Base-by-base conservation (phyloP, 2,888 invertebrate genomes). In the Idaea biselata region DNA sequence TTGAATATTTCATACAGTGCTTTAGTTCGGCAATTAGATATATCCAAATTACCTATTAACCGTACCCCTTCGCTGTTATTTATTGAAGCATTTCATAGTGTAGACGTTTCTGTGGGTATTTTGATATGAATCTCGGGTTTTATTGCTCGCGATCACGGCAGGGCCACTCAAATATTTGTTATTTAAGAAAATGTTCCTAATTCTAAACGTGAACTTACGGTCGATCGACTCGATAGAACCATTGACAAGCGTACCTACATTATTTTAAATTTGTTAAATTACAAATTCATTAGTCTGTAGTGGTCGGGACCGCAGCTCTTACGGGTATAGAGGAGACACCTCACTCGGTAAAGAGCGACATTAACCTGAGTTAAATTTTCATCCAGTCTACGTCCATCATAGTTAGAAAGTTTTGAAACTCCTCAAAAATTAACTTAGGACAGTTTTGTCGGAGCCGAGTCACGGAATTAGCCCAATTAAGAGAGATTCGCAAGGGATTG, bases 1-100 rank as follows among this genome's bases (percentile, higher is more conserved):
- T 67, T 71, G 69, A 71, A 69, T 71, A 71, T 71, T 68, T 71
- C 67, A 71, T 68, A 60, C 63, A 65, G 68, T 65, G 68, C 63
- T 69, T 69, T 71, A 71, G 71, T 71, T 71, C 58, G 64, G 66
- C 71, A 71, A 71, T 71, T 71, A 69, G 71, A 71, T 69, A 65
- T 69, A 67, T 66, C 65, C 65, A 65, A 72, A 70, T 70, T 66
- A 68, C 61, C 71, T 68, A 70, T 67, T 69, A 69, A 67, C 68
- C 63, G 60, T 65, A 63, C 68, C 69, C 69, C 68, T 67, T 66
- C 61, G 63, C 61, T 61, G 68, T 68, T 70, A 65, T 70, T 71
- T 68, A 69, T 65, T 55, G 67, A 64, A 54, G 61, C 62, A 63
- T 62, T 63, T 59, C 62, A 64, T 61, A 61, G 66, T 64, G 68